Evolutionary conservation across 2,113 vertebrate species (phyloP).

Genomic region (Zosterops lateralis): DNA sequence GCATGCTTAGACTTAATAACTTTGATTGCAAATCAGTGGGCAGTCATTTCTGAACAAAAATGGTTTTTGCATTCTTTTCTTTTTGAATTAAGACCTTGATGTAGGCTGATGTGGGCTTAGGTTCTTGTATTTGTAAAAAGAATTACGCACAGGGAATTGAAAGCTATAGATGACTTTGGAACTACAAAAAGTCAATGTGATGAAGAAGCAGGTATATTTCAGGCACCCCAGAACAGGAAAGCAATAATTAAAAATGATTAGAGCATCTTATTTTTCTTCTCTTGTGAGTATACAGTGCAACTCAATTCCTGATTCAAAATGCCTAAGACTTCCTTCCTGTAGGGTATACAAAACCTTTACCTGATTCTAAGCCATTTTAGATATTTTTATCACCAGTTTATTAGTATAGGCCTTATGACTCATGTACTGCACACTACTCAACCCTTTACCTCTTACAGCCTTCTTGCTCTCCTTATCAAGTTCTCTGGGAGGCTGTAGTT

Average conservation of each 20-base stretch:
- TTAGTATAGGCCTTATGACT: not conserved
- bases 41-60: not conserved
- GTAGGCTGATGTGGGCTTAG: not conserved
- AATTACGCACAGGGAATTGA: not conserved
- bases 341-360: not conserved
- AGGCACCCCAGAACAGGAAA: not conserved
- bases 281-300: not conserved
- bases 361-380: not conserved
- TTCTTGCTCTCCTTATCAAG: not conserved
- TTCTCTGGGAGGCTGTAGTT: not conserved
- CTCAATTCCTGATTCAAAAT: not conserved
- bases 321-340: not conserved
- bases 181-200: not conserved
- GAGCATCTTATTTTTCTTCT: not conserved
- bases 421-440: not conserved
- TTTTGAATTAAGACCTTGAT: not conserved
- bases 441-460: not conserved
- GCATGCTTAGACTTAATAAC: not conserved
- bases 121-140: not conserved
- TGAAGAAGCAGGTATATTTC: not conserved
- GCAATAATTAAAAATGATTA: not conserved
- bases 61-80: not conserved
- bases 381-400: not conserved
- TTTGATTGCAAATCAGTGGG: not conserved
- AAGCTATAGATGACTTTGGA: not conserved